A percentile compares a stretch with the other conserved stretches of the same genome.
Conservation (phyloP, 1,140 invertebrate species). For the Tetramorium alpestre region DNA sequence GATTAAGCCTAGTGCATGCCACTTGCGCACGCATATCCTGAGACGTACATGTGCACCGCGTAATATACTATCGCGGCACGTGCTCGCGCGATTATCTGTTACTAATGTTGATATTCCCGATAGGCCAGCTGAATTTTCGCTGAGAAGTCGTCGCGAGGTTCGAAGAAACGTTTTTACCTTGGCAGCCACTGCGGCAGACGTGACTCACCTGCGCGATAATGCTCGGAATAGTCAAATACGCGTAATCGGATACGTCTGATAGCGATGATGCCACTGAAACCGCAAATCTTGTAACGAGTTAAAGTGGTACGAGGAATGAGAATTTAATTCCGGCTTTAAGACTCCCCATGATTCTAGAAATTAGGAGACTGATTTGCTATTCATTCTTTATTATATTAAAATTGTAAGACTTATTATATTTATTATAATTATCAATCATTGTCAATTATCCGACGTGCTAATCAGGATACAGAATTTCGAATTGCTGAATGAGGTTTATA, state of each 20-base stretch:
- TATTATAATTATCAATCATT: not conserved
- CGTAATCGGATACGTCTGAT: conserved; percentile 42
- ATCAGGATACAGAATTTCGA: not conserved
- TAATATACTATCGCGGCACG: conserved; percentile 44
- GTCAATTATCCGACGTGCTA: not conserved
- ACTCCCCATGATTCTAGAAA: not conserved
- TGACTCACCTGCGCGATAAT: conserved; percentile 53
- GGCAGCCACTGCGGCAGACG: conserved; percentile 8
- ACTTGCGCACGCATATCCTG: conserved; percentile 37
- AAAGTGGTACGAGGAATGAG: not conserved
- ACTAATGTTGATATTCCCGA: conserved; percentile 32
- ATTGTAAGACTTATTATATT: not conserved
- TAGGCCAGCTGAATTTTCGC: conserved; percentile 41
- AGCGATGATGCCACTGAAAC: conserved; percentile 5
- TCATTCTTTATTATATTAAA: not conserved
- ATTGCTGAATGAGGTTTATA: not conserved
- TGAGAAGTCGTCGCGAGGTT: conserved; percentile 27
- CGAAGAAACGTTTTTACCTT: conserved; percentile 44
- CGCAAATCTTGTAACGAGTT: not conserved
- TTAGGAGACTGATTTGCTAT: not conserved
- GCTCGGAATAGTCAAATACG: conserved; percentile 28
- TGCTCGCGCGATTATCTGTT: conserved; percentile 48
- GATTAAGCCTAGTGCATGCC: conserved; percentile 53
- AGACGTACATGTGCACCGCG: conserved; percentile 41
- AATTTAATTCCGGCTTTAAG: not conserved